Conservation (phyloP, 2,113 vertebrate genomes). For the Camelus dromedarius region DNA sequence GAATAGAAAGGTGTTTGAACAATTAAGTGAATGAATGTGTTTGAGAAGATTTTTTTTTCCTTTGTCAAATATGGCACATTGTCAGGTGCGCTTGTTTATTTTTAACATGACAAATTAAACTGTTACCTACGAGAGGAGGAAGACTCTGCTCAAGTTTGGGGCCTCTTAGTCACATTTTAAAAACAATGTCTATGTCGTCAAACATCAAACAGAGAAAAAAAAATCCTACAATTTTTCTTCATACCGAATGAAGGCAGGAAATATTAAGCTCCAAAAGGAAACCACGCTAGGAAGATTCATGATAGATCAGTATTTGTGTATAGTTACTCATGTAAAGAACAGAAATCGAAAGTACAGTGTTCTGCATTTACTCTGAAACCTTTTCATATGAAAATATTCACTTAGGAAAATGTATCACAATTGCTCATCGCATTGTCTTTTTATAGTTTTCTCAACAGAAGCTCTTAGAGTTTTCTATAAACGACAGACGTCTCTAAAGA, state of each 20-base stretch:
- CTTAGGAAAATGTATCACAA: slow-evolving; percentile 77
- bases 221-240: slow-evolving; percentile 75
- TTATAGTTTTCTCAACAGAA: not conserved
- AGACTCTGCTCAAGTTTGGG: slow-evolving; percentile 70
- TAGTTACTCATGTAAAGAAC: slow-evolving; percentile 81
- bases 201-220: slow-evolving; percentile 77
- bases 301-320: slow-evolving; percentile 74
- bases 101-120: slow-evolving; percentile 64
- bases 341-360: slow-evolving; percentile 70
- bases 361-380: slow-evolving; percentile 78
- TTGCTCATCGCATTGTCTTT: slow-evolving; percentile 35
- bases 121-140: not conserved
- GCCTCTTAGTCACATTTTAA: slow-evolving; percentile 63
- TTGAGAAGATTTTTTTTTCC: not conserved
- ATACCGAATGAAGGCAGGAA: slow-evolving; percentile 81
- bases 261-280: slow-evolving; percentile 82
- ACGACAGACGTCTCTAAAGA: slow-evolving; percentile 23
- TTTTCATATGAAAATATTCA: slow-evolving; percentile 75
- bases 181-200: slow-evolving; percentile 71
- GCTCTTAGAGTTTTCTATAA: slow-evolving; percentile 44
- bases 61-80: not conserved
- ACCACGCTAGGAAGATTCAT: slow-evolving; percentile 74
- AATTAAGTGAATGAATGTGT: not conserved
- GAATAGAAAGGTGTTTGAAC: slow-evolving; percentile 44
- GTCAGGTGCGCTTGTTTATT: slow-evolving; percentile 64